These are phyloP conservation scores for Meghimatium bilineatum DNA, from an alignment of 2,888 invertebrate species.

Conservation along the genomic window DNA sequence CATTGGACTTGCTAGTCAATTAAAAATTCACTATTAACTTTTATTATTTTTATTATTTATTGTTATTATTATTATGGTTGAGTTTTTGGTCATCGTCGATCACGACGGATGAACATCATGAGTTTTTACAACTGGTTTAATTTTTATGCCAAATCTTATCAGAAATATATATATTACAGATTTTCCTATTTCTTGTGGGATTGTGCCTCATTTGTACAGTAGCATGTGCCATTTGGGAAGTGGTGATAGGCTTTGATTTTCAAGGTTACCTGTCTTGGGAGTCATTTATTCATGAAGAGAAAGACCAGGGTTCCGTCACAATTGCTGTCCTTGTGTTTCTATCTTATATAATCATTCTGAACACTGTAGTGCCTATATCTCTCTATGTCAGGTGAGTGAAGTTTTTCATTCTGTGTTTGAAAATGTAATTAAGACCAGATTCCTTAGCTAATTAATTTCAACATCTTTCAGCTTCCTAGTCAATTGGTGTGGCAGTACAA, in stretches of 20 bases:
- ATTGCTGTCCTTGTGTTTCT: constrained; percentile 98
- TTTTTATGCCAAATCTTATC: not conserved
- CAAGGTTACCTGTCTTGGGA: constrained; percentile 92
- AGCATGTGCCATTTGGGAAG: constrained; percentile 99
- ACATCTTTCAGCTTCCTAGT: no score
- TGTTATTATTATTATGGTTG: no score
- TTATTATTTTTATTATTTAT: no score
- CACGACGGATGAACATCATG: no score
- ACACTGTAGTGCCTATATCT: constrained; percentile 99
- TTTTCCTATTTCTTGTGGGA: constrained; percentile 97
- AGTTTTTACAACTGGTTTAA: no score
- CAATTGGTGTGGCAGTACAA: no score
- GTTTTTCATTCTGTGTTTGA: not conserved
- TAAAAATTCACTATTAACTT: no score
- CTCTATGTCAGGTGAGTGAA: constrained; percentile 91
- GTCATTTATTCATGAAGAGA: constrained; percentile 85
- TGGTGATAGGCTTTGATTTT: constrained; percentile 83
- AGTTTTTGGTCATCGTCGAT: no score
- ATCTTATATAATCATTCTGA: constrained; percentile 99
- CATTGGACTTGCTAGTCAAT: no score
- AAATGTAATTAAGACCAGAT: no score
- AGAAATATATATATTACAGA: constrained; percentile 81
- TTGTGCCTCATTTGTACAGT: constrained; percentile 98
- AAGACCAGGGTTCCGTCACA: constrained; percentile 80
- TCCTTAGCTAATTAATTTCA: no score